These are phyloP conservation scores for Diachasmimorpha longicaudata DNA, from an alignment of 1,140 invertebrate genomes.

Conservation along the genomic window DNA sequence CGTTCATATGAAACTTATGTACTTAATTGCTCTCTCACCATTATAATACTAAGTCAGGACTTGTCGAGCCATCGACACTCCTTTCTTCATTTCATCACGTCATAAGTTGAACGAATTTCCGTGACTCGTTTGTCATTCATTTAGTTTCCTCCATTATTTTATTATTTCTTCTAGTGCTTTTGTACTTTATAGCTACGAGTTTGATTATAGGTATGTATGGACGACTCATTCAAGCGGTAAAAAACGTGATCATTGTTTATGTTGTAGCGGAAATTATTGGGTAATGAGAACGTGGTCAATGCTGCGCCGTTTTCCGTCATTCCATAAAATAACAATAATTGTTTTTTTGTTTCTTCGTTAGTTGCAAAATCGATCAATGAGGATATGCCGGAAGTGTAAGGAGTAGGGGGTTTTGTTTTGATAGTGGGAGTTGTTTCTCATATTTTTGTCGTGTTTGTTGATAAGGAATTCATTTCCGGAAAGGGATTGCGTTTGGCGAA, in stretches of 20 bases:
- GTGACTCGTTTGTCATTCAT: not conserved
- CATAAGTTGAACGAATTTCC: not conserved
- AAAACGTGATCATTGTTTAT: not conserved
- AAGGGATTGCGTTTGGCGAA: no score
- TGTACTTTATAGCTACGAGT: not conserved
- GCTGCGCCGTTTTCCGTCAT: not conserved
- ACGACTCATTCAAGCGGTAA: not conserved
- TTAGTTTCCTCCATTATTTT: not conserved
- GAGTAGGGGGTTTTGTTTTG: no score
- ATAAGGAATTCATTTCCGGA: no score
- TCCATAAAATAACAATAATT: no score
- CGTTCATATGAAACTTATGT: not conserved
- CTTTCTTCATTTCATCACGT: not conserved
- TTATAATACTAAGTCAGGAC: not conserved
- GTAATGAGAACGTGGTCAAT: not conserved
- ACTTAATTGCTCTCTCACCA: not conserved
- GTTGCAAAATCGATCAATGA: no score
- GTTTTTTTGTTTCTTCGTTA: no score
- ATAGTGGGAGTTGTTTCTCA: no score
- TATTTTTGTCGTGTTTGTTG: no score
- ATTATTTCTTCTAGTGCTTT: not conserved
- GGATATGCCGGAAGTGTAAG: no score
- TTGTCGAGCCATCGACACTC: not conserved
- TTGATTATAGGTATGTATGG: not conserved
- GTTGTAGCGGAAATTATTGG: not conserved